Conservation (phyloP, 1,140 invertebrate genomes). For the Thaumatotibia leucotreta region DNA sequence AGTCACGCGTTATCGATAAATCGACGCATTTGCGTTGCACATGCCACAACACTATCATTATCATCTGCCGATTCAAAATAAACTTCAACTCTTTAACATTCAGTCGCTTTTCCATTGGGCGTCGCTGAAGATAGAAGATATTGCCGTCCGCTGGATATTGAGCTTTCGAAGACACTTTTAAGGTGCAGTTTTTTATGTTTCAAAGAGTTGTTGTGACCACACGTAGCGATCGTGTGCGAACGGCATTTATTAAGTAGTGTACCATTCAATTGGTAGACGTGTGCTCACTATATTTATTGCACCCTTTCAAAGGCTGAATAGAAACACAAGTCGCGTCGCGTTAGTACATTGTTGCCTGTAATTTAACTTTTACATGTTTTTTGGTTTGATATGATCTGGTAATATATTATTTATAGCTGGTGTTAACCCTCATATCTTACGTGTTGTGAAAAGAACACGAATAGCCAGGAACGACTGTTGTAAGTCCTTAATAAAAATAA, state of each 20-base stretch:
- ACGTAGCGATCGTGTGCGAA: constrained; percentile 36
- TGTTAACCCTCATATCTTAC: neutral
- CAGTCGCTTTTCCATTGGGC: neutral
- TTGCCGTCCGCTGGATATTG: constrained; percentile 10
- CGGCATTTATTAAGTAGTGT: constrained; percentile 63
- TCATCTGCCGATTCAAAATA: neutral
- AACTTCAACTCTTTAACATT: neutral
- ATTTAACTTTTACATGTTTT: neutral
- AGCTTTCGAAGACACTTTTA: constrained; percentile 17
- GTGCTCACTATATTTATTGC: constrained; percentile 62
- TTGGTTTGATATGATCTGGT: neutral
- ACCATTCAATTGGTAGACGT: constrained; percentile 61
- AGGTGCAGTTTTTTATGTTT: constrained; percentile 36
- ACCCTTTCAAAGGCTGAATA: constrained; percentile 65
- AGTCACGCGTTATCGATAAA: constrained; percentile 14
- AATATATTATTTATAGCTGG: neutral
- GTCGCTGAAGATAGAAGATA: neutral
- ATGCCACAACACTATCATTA: constrained; percentile 4
- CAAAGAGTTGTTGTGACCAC: constrained; percentile 31
- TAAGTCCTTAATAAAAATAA: neutral
- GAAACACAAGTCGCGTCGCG: constrained; percentile 55
- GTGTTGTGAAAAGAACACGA: neutral
- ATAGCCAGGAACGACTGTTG: neutral
- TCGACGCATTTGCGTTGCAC: constrained; percentile 5
- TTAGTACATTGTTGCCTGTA: constrained; percentile 1